Evolutionary conservation across 2,888 invertebrate species (phyloP), one percentile per base, ranked within the genome.

Genomic region (Flexamia atlantica): DNA sequence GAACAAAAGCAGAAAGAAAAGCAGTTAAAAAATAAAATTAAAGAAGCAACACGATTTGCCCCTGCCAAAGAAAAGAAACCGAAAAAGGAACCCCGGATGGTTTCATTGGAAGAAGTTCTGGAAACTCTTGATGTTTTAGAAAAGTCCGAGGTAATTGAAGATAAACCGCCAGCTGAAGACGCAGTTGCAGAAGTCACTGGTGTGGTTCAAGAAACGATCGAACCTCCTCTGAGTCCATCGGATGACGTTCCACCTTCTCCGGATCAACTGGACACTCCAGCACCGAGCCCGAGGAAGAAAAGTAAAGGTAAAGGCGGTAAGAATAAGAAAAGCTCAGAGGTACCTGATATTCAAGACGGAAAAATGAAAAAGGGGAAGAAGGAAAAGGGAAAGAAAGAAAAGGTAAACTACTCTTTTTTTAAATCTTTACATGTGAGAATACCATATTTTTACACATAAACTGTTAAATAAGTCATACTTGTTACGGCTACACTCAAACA

Each of bases 1-100:
- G 83, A 83, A 83, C 83, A 83, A n/a, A 30, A 30, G 23, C 32
- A 57, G 20, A 64, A 30, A 30, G 64, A 64, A 74, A 74, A 40
- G n/a, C 40, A 80, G 23, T 25, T 30, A 3, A 32, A 17, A 53
- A 46, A 14, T 30, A 57, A 12, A 30, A 80, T 50, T n/a, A 80
- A 23, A 57, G 57, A 80, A 20, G 30, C 9, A 36, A 36, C 36
- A 36, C 36, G 9, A 36, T 36, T 36, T 36, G 4, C 36, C 9
- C 5, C 4, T 36, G 36, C 36, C 36, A 74, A 40, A 25, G n/a
- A 40, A 53, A 30, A 79, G 12, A n/a, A 50, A 46, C 0, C 50
- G 0, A 25, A 50, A 46, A 28, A 32, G 23, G 32, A 79, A 46
- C n/a, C 23, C 50, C 9, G 20, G 10, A 46, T 7, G 23, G 23